Evolutionary conservation across 2,797 vertebrate genomes (phyloP).

Genomic region (Zalophus californianus): DNA sequence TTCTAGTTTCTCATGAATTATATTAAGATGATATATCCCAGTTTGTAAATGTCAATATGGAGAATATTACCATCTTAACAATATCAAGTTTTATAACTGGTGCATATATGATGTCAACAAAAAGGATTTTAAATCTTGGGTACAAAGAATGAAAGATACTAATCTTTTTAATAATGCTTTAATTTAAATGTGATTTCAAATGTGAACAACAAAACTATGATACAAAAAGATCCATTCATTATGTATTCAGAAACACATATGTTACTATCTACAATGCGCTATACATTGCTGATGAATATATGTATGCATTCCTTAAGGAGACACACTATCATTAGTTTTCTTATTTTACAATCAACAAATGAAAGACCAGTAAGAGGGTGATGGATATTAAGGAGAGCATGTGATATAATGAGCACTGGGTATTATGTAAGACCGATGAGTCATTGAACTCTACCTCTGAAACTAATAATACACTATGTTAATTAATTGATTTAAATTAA

Average conservation of each 20-base stretch:
- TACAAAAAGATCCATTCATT: neutral
- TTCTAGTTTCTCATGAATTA: neutral
- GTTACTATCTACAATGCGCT: neutral
- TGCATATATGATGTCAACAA: neutral
- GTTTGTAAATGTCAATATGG: neutral
- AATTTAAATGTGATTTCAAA: neutral
- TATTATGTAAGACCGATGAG: neutral
- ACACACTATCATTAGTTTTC: neutral
- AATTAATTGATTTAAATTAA: neutral
- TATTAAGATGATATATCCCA: neutral
- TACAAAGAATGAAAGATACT: neutral
- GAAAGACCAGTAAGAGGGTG: neutral
- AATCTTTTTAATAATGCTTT: slow-evolving; percentile 10
- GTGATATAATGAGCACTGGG: neutral
- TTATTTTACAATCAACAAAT: neutral
- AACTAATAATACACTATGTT: neutral
- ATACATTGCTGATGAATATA: neutral
- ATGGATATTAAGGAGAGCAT: neutral
- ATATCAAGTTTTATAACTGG: neutral
- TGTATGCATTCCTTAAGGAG: neutral
- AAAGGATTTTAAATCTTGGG: neutral
- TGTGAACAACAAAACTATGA: neutral
- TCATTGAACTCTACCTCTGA: neutral
- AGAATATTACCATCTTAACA: neutral
- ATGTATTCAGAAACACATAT: neutral